Conservation (phyloP, 2,113 vertebrate species). For the Scalopus aquaticus region DNA sequence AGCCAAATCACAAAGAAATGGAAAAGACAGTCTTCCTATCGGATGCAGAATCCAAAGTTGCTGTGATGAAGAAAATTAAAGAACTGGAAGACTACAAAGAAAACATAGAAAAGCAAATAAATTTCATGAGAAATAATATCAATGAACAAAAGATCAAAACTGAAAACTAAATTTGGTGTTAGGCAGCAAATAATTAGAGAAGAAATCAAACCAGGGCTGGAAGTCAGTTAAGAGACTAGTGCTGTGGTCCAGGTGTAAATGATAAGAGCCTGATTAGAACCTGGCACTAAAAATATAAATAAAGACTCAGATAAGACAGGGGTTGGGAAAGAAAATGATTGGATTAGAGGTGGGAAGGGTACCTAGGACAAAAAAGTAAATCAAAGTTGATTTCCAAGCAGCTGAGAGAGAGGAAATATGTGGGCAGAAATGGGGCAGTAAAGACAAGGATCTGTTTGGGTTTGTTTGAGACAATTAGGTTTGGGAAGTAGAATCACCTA, state of each 20-base stretch:
- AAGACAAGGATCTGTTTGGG: background rate
- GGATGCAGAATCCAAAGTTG: too few relatives aligned
- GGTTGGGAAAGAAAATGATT: background rate
- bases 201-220: background rate
- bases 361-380: background rate
- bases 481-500: background rate
- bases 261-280: background rate
- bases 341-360: background rate
- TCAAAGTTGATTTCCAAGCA: background rate
- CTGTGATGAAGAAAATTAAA: background rate
- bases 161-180: background rate
- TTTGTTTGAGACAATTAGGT: background rate
- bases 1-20: background rate
- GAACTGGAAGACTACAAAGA: background rate
- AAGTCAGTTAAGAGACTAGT: background rate
- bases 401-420: background rate
- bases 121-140: background rate
- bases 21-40: background rate
- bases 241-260: background rate
- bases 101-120: background rate
- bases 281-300: background rate
- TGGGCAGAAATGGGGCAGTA: background rate
- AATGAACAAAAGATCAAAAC: too few relatives aligned
- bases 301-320: background rate
- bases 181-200: background rate